phyloP scores from a whole-genome alignment of 2,888 invertebrate genomes.

The Lapara coniferarum region DNA sequence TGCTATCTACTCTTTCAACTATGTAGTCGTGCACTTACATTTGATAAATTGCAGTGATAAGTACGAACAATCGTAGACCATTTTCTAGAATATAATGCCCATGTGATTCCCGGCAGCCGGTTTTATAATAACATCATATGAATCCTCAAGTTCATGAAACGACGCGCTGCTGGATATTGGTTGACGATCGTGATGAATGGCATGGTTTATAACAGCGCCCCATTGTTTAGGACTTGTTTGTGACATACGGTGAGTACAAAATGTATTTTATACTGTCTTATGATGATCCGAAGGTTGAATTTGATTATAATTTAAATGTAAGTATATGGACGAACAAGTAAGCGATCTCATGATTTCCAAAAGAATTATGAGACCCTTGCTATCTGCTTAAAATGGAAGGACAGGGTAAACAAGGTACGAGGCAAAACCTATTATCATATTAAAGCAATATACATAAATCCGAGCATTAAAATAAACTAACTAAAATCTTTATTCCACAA shows the following conservation, averaged over 20 bases:
- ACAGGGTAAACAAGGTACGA: no score
- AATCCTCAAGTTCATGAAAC: conserved; percentile 51
- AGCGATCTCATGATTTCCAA: no score
- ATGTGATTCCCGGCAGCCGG: conserved; percentile 38
- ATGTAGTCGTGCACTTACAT: no score
- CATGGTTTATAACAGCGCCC: conserved; percentile 46
- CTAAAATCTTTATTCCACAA: conserved; percentile 38
- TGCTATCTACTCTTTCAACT: neutral
- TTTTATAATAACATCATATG: conserved; percentile 39
- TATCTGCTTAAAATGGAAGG: no score
- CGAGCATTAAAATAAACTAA: no score
- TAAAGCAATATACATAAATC: no score
- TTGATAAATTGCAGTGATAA: conserved; percentile 33
- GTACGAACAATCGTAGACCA: conserved; percentile 39
- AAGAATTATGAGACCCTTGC: no score
- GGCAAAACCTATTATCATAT: no score
- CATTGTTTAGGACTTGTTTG: conserved; percentile 50
- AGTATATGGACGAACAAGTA: no score
- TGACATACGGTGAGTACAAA: conserved; percentile 48
- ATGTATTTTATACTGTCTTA: neutral
- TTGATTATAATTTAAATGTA: no score
- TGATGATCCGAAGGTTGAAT: neutral
- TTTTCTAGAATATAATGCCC: conserved; percentile 43
- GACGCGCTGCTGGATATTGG: conserved; percentile 57
- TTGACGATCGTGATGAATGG: conserved; percentile 51